These are phyloP conservation scores for Cladorhizidae sp. DNA, from an alignment of 37 sponge, comb jelly and placozoan species.

Conservation along the genomic window DNA sequence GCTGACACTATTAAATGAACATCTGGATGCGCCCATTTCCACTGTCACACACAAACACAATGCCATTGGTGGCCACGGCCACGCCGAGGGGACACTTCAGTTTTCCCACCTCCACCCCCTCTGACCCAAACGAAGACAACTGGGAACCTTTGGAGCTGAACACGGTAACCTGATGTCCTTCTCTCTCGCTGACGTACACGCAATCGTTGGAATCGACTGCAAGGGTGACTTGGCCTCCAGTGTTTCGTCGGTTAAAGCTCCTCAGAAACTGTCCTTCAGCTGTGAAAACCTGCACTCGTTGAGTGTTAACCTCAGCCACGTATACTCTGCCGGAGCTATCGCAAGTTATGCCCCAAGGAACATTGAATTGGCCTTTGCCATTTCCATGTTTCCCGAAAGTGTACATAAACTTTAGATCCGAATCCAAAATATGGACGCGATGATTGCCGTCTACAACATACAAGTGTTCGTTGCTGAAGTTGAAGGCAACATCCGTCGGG, in stretches of 20 bases:
- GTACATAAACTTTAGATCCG: constrained; percentile 46
- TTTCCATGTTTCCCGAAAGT: constrained; percentile 49
- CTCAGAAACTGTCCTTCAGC: constrained; percentile 17
- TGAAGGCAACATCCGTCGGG: constrained; percentile 34
- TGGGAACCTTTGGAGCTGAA: constrained; percentile 24
- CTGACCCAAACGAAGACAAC: constrained; percentile 32
- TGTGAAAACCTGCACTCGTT: too few species aligned
- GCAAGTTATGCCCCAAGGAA: constrained; percentile 35
- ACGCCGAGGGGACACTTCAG: constrained; percentile 39
- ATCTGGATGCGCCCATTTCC: constrained; percentile 51
- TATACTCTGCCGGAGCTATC: constrained; percentile 52
- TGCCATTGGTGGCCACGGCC: constrained; percentile 46
- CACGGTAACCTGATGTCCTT: not conserved
- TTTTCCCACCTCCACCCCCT: constrained; percentile 11
- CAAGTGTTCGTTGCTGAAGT: not conserved
- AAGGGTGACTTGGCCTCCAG: not conserved
- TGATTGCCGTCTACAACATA: not conserved
- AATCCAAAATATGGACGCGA: constrained; percentile 57
- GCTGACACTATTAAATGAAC: constrained; percentile 39
- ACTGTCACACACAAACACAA: constrained; percentile 32
- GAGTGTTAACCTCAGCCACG: constrained; percentile 55
- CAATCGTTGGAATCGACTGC: not conserved
- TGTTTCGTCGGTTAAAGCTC: constrained; percentile 15
- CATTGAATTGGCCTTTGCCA: constrained; percentile 56
- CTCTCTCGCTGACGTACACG: constrained; percentile 17